Evolutionary conservation across 2,113 vertebrate genomes (phyloP).

Genomic region (Saccopteryx leptura): DNA sequence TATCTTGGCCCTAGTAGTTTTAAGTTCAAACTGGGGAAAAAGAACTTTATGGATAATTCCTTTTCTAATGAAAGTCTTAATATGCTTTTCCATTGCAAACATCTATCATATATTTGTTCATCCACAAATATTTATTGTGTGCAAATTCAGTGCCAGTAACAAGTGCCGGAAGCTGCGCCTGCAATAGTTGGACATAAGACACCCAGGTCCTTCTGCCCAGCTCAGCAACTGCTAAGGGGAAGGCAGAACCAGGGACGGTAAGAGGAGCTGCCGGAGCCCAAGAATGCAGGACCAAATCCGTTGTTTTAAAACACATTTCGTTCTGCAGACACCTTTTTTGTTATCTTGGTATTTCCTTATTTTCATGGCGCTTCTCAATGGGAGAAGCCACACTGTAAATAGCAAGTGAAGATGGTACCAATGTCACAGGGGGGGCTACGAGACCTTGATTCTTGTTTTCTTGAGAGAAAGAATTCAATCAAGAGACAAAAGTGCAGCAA

Average conservation of each 20-base stretch:
- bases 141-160: neutral
- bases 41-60: conserved; percentile 60
- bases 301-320: neutral
- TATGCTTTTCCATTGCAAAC: conserved; percentile 45
- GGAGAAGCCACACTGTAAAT: conserved; percentile 15
- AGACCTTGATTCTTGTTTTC: too few species aligned
- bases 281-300: too few species aligned
- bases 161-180: neutral
- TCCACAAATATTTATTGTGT: neutral
- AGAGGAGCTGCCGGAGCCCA: neutral
- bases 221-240: neutral
- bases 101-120: neutral
- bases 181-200: neutral
- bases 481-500: too few species aligned
- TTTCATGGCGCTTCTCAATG: conserved; percentile 26
- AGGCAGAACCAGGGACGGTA: neutral
- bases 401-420: conserved; percentile 24
- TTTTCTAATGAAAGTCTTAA: conserved; percentile 41
- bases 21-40: conserved; percentile 54
- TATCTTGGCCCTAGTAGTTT: conserved; percentile 57
- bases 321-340: neutral
- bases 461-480: too few species aligned
- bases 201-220: neutral
- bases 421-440: too few species aligned
- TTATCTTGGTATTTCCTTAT: conserved; percentile 38